Conservation (phyloP, 2,797 vertebrate genomes). For the Melanotaenia trifasciata region DNA sequence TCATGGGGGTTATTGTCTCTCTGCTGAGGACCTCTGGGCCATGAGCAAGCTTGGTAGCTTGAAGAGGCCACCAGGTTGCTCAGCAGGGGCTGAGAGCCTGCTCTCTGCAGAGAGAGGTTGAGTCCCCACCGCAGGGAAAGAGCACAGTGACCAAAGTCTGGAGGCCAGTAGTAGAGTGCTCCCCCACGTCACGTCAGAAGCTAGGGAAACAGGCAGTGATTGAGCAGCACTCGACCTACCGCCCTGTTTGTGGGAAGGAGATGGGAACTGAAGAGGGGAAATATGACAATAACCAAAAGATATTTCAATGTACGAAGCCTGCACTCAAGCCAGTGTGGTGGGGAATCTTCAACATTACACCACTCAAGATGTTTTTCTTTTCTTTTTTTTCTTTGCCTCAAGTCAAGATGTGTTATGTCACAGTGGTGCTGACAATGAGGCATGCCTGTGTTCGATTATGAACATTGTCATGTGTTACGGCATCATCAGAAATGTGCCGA, state of each 20-base stretch:
- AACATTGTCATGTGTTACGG: constrained; percentile 69
- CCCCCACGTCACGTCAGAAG: constrained; percentile 54
- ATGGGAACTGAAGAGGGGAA: constrained; percentile 26
- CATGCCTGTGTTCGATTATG: constrained; percentile 78
- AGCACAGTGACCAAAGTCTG: constrained; percentile 68
- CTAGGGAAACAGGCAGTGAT: constrained; percentile 70
- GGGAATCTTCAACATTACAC: constrained; percentile 53
- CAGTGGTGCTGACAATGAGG: constrained; percentile 64
- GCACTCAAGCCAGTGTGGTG: constrained; percentile 46
- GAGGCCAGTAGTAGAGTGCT: constrained; percentile 77
- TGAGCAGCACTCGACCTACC: constrained; percentile 71
- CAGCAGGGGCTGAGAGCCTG: constrained; percentile 71
- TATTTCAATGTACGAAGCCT: constrained; percentile 47
- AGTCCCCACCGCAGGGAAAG: constrained; percentile 48
- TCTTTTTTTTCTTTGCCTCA: constrained; percentile 22
- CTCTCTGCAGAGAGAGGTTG: constrained; percentile 53
- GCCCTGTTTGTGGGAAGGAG: constrained; percentile 30
- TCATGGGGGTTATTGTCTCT: constrained; percentile 13
- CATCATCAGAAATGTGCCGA: constrained; percentile 75
- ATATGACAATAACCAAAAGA: constrained; percentile 74
- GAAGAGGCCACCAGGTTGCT: constrained; percentile 62
- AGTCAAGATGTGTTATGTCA: constrained; percentile 65
- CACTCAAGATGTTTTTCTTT: constrained; percentile 52
- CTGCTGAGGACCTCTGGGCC: constrained; percentile 37
- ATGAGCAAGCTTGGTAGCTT: constrained; percentile 25